These are phyloP conservation scores for Calyptommatus sinebrachiatus DNA, from an alignment of 2,113 vertebrate genomes.

Conservation along the genomic window DNA sequence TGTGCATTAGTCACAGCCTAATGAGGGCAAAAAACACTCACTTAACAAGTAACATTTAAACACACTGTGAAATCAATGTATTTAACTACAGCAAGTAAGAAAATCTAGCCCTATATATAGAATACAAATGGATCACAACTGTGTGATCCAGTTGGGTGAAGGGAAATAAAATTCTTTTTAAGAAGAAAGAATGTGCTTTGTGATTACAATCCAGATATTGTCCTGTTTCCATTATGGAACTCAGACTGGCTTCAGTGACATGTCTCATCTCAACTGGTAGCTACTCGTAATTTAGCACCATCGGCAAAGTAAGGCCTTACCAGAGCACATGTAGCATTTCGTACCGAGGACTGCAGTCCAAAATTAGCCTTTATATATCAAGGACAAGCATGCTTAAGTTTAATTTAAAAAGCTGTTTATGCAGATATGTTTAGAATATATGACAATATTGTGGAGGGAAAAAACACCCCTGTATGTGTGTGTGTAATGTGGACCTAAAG, in stretches of 20 bases:
- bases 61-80: background rate
- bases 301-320: constrained; percentile 1
- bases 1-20: background rate
- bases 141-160: background rate
- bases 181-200: background rate
- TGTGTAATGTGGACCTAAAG: too few relatives aligned
- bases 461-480: too few relatives aligned
- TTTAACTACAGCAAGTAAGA: background rate
- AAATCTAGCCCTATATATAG: background rate
- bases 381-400: background rate
- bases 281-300: too few relatives aligned
- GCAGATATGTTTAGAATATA: background rate
- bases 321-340: background rate
- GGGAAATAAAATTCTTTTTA: background rate
- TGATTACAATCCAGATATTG: background rate
- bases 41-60: background rate
- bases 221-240: background rate
- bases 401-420: background rate
- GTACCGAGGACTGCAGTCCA: constrained; percentile 6
- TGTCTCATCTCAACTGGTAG: background rate
- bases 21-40: background rate
- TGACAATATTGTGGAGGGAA: background rate
- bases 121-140: background rate
- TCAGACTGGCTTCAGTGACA: background rate
- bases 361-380: constrained; percentile 8